Evolutionary conservation across 53 echinoderm and acorn worm genomes (phyloP), one percentile per base, ranked within the genome.

Genomic region (Patiria pectinifera): DNA sequence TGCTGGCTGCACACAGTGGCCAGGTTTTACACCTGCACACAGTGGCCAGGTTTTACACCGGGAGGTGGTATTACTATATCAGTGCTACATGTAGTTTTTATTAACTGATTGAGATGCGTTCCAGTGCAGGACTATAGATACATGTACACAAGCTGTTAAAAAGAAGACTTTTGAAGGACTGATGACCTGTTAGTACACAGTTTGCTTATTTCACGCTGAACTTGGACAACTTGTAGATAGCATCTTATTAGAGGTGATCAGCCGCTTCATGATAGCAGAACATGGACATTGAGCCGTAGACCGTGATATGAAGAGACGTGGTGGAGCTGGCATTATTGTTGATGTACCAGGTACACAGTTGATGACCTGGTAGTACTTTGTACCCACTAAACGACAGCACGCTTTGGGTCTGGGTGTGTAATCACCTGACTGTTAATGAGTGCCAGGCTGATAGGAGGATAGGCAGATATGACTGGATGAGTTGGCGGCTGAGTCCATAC

Each of bases 361-460:
- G 10, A 47, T 46, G 47, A 45, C 16, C 80, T 4, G 82, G 24
- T 21, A 44, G 69, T 62, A 84, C 84, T 45, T 78, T 43, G 88
- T 62, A 9, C 88, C 62, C 82, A 19, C 59, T 18, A 59, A 53
- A 35, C 58, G 58, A 45, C 59, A n/a, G 2, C 82, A 80, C 66
- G 78, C 18, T 53, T 44, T 18, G 14, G 80, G 66, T 80, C n/a
- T 48, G 66, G 21, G 45, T 43, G 80, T 80, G 45, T 90, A 80
- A 90, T 80, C 90, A 81, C 80, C 90, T 70, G 66, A 81, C 59
- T 16, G 77, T 81, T 90, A 90, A 90, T 81, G 81, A 90, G 66
- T 81, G 26, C 46, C 26, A 15, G 69, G 78, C 44, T 8, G 4
- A 60, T 25, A 58, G 9, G 15, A 76, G 49, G 44, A 26, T 21